Conservation (phyloP, 2,797 vertebrate genomes). For the Sebastes reedi region DNA sequence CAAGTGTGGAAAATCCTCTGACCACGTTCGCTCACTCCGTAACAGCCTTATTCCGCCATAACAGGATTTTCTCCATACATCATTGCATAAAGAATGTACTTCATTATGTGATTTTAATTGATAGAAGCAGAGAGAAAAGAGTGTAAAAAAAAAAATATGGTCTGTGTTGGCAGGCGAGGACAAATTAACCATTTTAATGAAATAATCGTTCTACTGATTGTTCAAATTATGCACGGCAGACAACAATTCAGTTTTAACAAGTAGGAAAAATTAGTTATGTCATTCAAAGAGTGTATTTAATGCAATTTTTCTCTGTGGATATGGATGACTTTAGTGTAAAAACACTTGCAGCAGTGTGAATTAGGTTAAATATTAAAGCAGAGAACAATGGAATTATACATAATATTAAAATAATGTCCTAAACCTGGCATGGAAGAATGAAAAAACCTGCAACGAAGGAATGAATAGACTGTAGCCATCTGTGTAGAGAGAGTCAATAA, state of each 20-base stretch:
- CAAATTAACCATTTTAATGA: slow-evolving; percentile 76
- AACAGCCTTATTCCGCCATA: slow-evolving; percentile 71
- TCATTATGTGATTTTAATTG: slow-evolving; percentile 78
- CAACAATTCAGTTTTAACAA: slow-evolving; percentile 63
- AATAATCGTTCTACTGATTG: slow-evolving; percentile 67
- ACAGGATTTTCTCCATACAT: slow-evolving; percentile 74
- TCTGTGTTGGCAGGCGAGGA: slow-evolving; percentile 51
- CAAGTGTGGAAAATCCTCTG: slow-evolving; percentile 60
- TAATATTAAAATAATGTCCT: background rate
- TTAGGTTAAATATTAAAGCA: background rate
- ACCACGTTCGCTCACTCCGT: slow-evolving; percentile 48
- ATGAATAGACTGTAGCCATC: background rate
- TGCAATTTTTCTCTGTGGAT: slow-evolving; percentile 25
- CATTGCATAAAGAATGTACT: slow-evolving; percentile 64
- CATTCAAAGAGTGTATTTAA: slow-evolving; percentile 43
- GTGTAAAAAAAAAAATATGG: slow-evolving; percentile 38
- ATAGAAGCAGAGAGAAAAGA: slow-evolving; percentile 60
- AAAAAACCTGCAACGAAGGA: background rate
- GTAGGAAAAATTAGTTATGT: slow-evolving; percentile 47
- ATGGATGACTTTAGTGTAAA: slow-evolving; percentile 8
- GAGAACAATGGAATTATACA: background rate
- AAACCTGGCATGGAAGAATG: background rate
- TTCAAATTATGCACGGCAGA: slow-evolving; percentile 63
- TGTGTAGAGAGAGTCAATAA: background rate
- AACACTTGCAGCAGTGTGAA: background rate